Base-by-base conservation (phyloP, 1,140 invertebrate genomes). In the Copidosoma floridanum region DNA sequence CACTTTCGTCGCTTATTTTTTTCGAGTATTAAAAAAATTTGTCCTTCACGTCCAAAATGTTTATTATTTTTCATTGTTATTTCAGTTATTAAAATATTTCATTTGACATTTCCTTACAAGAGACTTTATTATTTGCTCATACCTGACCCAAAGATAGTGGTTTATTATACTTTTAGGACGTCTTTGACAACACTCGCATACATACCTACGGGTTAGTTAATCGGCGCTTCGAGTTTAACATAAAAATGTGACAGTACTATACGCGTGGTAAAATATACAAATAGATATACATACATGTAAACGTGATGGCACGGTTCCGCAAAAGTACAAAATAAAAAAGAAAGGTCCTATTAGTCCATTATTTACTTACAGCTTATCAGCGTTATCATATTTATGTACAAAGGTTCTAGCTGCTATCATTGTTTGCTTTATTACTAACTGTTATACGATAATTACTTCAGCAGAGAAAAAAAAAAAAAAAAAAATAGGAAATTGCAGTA, bases 281-380 rank as follows among this genome's bases (percentile, higher is more conserved):
- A n/a, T n/a, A n/a, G n/a, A n/a, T n/a, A n/a, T n/a, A n/a, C n/a
- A n/a, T n/a, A n/a, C n/a, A 54, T 48, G 40, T 44, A 53, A 24
- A 56, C 59, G 52, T 56, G 48, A 72, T 72, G 71, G 71, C 71
- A 72, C 70, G 64, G 60, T 67, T 66, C 53, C 44, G 65, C 65
- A 68, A 64, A 12, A 32, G 29, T 51, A 52, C 32, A 63, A 24
- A 61, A 60, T 40, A 18, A 58, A 62, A 57, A 23, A 54, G n/a
- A 40, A 40, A 32, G 40, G 44, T 38, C 2, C 50, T 27, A 63
- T 51, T 40, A 56, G 56, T 61, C 24, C 50, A 50, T 51, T n/a
- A n/a, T n/a, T n/a, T n/a, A n/a, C n/a, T n/a, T n/a, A n/a, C n/a
- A n/a, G n/a, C n/a, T n/a, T n/a, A n/a, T n/a, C n/a, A n/a, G n/a